These are phyloP conservation scores for Phocoena sinus DNA, from an alignment of 2,113 vertebrate species.

Conservation along the genomic window DNA sequence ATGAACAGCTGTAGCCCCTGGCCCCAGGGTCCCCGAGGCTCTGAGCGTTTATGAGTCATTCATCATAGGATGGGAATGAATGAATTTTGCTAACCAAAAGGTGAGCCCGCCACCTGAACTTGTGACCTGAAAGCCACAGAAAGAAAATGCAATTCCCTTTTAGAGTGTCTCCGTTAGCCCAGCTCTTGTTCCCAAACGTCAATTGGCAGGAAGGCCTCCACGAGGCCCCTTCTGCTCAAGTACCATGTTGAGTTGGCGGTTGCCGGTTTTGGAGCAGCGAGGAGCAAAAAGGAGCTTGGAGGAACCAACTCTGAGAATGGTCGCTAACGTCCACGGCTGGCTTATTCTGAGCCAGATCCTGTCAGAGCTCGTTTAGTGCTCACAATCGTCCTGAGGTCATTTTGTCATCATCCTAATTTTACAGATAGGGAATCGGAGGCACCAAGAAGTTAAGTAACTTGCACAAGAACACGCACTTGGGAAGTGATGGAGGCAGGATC, in stretches of 20 bases:
- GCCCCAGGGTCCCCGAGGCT: neutral
- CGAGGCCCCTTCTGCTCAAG: neutral
- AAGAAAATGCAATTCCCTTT: neutral
- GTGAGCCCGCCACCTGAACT: neutral
- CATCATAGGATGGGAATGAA: neutral
- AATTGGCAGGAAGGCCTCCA: neutral
- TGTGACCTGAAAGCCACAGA: conserved; percentile 20
- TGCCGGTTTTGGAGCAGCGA: neutral
- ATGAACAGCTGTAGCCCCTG: neutral
- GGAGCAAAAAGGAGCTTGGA: neutral
- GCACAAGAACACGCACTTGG: neutral
- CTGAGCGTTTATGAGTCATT: neutral
- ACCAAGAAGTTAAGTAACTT: neutral
- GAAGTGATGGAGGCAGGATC: neutral
- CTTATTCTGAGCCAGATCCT: neutral
- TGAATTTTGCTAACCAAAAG: conserved; percentile 18
- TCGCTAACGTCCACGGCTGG: accelerated
- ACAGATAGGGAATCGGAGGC: neutral
- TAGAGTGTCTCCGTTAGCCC: neutral
- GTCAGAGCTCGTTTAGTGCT: neutral
- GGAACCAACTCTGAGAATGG: neutral
- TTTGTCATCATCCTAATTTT: neutral
- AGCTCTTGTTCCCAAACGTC: neutral
- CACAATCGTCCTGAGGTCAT: neutral
- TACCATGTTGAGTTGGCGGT: neutral